Conservation (phyloP, 2,797 vertebrate genomes). For the Amniataba percoides region DNA sequence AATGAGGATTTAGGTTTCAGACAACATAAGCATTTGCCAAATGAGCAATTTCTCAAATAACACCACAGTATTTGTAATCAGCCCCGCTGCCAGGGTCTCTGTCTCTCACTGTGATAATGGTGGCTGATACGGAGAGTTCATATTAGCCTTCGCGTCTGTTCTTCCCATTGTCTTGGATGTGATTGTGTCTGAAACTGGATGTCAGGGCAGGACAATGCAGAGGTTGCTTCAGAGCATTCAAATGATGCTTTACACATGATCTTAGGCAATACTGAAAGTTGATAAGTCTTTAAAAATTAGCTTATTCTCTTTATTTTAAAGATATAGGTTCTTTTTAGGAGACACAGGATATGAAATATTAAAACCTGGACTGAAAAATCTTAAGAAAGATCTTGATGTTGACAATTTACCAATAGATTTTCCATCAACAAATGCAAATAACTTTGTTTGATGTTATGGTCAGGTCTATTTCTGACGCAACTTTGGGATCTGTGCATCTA, state of each 20-base stretch:
- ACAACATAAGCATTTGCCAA: constrained; percentile 76
- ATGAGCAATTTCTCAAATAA: constrained; percentile 77
- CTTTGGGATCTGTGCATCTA: neutral
- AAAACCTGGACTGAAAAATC: neutral
- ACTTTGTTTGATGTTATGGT: neutral
- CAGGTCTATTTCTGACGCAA: constrained; percentile 22
- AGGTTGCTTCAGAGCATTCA: neutral
- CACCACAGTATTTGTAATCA: constrained; percentile 67
- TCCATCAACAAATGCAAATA: neutral
- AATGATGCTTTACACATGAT: neutral
- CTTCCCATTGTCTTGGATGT: constrained; percentile 49
- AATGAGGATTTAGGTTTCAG: constrained; percentile 76
- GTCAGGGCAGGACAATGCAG: constrained; percentile 7
- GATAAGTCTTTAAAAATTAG: neutral
- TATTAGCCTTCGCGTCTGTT: constrained; percentile 64
- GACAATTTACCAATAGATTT: neutral
- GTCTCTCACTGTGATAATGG: constrained; percentile 77
- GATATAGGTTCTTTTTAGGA: neutral
- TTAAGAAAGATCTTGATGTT: neutral
- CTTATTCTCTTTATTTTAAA: neutral
- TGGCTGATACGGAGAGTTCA: constrained; percentile 51
- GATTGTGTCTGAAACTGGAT: constrained; percentile 42
- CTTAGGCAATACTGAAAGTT: neutral
- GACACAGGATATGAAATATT: neutral
- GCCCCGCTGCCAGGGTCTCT: constrained; percentile 67